Evolutionary conservation across 2,797 vertebrate species (phyloP).

Genomic region (Sparus aurata): DNA sequence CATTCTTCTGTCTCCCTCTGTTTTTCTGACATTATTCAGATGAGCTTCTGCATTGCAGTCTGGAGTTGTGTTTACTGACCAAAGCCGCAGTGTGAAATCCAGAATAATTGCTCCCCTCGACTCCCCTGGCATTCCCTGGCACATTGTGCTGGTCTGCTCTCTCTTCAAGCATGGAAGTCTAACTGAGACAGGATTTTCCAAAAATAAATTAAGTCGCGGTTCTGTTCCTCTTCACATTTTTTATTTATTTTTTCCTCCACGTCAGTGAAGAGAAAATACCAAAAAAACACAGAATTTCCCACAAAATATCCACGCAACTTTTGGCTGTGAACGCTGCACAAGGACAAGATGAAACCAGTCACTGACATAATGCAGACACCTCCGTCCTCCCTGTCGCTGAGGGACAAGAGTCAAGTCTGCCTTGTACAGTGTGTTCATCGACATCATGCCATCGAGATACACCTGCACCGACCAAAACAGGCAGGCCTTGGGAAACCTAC

Average conservation of each 20-base stretch:
- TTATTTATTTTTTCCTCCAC: not conserved
- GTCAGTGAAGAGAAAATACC: slow-evolving; percentile 9
- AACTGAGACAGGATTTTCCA: slow-evolving; percentile 50
- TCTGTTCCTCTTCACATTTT: slow-evolving; percentile 24
- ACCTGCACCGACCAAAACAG: not conserved
- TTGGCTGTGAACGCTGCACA: slow-evolving; percentile 2
- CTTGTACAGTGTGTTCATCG: not conserved
- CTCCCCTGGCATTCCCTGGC: slow-evolving; percentile 69
- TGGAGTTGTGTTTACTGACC: slow-evolving; percentile 81
- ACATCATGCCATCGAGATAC: not conserved
- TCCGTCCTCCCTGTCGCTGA: not conserved
- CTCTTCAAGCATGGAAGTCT: slow-evolving; percentile 60
- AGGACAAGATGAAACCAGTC: slow-evolving; percentile 10
- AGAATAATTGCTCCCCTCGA: slow-evolving; percentile 78
- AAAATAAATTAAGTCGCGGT: slow-evolving; percentile 50
- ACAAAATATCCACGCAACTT: not conserved
- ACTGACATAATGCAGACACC: slow-evolving; percentile 4
- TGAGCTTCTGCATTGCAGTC: slow-evolving; percentile 80
- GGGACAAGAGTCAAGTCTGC: not conserved
- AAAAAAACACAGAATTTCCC: not conserved
- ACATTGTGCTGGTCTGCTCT: slow-evolving; percentile 56
- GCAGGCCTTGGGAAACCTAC: slow-evolving; percentile 1
- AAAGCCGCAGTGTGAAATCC: slow-evolving; percentile 83
- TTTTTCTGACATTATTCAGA: slow-evolving; percentile 80
- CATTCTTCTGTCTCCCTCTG: slow-evolving; percentile 45